Percentiles rank a stretch among this genome's conserved stretches.
Evolutionary conservation across 1,140 invertebrate species (phyloP).

Genomic region (Musca vetustissima): DNA sequence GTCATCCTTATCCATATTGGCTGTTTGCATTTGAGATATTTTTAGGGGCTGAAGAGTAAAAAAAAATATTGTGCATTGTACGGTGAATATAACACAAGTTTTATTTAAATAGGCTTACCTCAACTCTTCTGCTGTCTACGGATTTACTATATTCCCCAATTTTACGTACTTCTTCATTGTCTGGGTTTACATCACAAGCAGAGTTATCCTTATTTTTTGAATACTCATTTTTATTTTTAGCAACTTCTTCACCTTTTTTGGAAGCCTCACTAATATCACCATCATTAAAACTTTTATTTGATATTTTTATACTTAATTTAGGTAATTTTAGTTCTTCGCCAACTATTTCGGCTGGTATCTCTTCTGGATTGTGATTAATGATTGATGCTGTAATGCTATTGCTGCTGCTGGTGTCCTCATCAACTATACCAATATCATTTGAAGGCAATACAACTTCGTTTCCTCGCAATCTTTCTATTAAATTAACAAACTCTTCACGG

Average conservation of each 20-base stretch:
- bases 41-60: conserved; percentile 5
- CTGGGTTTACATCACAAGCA: conserved; percentile 13
- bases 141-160: background rate
- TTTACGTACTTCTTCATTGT: conserved; percentile 13
- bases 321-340: conserved; percentile 38
- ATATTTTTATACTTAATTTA: conserved; percentile 50
- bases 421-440: conserved; percentile 60
- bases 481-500: conserved; percentile 71
- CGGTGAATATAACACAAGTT: background rate
- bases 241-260: conserved; percentile 23
- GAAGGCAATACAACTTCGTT: conserved; percentile 64
- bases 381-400: conserved; percentile 33
- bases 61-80: background rate
- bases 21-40: conserved; percentile 20
- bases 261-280: conserved; percentile 13
- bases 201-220: conserved; percentile 4
- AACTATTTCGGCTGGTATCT: conserved; percentile 44
- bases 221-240: conserved; percentile 14
- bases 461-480: conserved; percentile 72
- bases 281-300: conserved; percentile 32
- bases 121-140: background rate
- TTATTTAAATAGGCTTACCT: conserved; percentile 15
- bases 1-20: background rate
- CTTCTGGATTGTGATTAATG: conserved; percentile 37
- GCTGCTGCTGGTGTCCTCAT: conserved; percentile 69